Conservation (phyloP, 2,888 invertebrate genomes). For the Dione juno region DNA sequence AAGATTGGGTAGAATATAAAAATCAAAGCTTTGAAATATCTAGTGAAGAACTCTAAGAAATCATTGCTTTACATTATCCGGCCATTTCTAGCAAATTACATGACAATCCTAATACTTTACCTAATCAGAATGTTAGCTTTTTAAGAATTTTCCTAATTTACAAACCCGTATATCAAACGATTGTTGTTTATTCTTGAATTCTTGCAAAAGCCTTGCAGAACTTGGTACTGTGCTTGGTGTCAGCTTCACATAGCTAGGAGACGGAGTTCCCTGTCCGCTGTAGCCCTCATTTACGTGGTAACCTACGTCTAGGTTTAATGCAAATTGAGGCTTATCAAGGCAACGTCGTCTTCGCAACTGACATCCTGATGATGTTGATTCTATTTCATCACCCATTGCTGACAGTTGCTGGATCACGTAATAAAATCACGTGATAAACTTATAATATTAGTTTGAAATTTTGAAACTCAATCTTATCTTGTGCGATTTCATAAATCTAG, state of each 20-base stretch:
- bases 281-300: constrained; percentile 69
- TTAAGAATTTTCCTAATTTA: background rate
- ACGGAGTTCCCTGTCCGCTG: constrained; percentile 70
- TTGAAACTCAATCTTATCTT: background rate
- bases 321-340: constrained; percentile 66
- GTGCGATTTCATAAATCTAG: background rate
- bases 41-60: too few relatives aligned
- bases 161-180: constrained; percentile 78
- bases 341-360: constrained; percentile 72
- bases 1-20: too few relatives aligned
- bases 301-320: constrained; percentile 68
- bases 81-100: too few relatives aligned
- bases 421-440: background rate
- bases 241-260: constrained; percentile 67
- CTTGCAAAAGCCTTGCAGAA: constrained; percentile 63
- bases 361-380: constrained; percentile 64
- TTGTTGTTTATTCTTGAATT: constrained; percentile 78
- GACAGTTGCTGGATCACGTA: background rate
- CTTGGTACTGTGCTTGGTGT: constrained; percentile 57
- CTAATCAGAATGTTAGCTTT: background rate
- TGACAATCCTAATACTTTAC: too few relatives aligned
- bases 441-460: background rate
- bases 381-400: constrained; percentile 54
- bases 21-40: too few relatives aligned
- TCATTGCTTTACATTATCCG: too few relatives aligned